phyloP scores from a whole-genome alignment of 2,888 invertebrate genomes.

The Tetramorium bicarinatum region DNA sequence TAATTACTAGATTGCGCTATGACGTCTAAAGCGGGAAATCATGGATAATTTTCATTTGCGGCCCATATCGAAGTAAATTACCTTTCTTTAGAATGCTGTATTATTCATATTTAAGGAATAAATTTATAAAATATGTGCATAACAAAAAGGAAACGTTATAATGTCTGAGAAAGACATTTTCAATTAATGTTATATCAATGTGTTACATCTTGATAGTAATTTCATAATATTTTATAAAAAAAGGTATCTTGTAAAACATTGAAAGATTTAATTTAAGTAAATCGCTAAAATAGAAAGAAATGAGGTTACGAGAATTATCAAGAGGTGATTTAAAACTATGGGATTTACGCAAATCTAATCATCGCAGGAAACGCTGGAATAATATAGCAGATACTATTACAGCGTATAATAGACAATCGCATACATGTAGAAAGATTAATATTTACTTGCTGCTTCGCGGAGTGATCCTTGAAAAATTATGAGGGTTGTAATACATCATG shows the following conservation, averaged over 20 bases:
- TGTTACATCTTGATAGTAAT: slow-evolving; percentile 1
- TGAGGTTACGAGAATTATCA: neutral
- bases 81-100: neutral
- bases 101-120: neutral
- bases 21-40: slow-evolving; percentile 20
- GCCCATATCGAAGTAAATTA: neutral
- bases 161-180: neutral
- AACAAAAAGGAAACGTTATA: neutral
- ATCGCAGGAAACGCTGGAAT: neutral
- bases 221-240: neutral
- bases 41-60: neutral
- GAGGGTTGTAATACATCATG: slow-evolving; percentile 37
- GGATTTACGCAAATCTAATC: slow-evolving; percentile 18
- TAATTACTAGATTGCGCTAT: neutral
- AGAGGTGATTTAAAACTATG: neutral
- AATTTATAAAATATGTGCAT: neutral
- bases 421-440: neutral
- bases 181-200: neutral
- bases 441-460: slow-evolving; percentile 3
- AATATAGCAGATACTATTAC: neutral
- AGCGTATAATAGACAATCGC: neutral
- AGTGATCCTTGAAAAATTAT: slow-evolving; percentile 40
- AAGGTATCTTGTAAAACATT: neutral
- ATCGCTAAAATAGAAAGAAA: neutral
- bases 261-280: neutral